These are phyloP conservation scores for Hemiscyllium ocellatum DNA, from an alignment of 2,113 vertebrate genomes.

Conservation along the genomic window DNA sequence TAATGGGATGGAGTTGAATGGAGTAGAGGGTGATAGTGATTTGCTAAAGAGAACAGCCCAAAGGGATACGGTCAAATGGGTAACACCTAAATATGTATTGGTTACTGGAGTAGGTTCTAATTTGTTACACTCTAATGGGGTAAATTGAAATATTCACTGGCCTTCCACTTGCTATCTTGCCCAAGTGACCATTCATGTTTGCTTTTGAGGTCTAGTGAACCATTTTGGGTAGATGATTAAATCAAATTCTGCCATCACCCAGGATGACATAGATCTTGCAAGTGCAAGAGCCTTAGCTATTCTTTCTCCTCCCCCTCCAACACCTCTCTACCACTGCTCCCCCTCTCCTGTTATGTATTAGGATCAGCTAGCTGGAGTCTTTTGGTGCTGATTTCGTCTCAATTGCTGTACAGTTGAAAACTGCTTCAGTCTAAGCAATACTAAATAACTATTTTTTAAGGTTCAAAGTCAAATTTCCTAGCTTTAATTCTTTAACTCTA, in stretches of 20 bases:
- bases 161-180: neutral
- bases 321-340: neutral
- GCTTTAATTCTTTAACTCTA: neutral
- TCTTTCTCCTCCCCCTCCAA: neutral
- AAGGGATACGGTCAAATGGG: neutral
- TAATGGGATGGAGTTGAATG: too few species aligned
- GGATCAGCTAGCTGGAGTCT: neutral
- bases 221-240: neutral
- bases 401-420: neutral
- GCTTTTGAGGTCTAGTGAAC: neutral
- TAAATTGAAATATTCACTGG: neutral
- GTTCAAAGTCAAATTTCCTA: neutral
- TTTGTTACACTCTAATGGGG: neutral
- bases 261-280: neutral
- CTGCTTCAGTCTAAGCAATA: neutral
- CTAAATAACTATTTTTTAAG: neutral
- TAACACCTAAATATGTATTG: neutral
- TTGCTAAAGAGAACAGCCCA: neutral
- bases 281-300: neutral
- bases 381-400: neutral
- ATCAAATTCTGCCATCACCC: neutral
- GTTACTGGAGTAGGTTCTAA: neutral
- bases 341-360: neutral
- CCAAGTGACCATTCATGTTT: neutral
- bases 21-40: too few species aligned